A percentile compares a stretch with the other conserved stretches of the same genome.
These are phyloP conservation scores for Oxyura jamaicensis DNA, from an alignment of 2,113 vertebrate species.

Conservation along the genomic window DNA sequence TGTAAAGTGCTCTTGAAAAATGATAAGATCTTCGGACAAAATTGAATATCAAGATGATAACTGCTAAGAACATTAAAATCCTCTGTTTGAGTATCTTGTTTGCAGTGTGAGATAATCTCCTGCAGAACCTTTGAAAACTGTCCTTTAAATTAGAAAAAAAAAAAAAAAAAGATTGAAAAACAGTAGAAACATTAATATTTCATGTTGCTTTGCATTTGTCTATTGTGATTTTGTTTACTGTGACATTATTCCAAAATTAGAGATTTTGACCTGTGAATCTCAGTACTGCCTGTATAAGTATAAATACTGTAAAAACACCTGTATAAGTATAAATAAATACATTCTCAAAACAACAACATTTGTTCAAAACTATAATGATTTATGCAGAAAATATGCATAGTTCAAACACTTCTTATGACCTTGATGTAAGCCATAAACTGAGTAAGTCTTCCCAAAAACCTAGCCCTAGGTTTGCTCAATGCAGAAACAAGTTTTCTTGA, in stretches of 20 bases:
- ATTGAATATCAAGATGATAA: neutral
- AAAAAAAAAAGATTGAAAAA: neutral
- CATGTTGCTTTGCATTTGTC: constrained; percentile 1
- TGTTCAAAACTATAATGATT: neutral
- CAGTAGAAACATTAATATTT: constrained; percentile 23
- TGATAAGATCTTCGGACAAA: neutral
- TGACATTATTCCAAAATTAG: neutral
- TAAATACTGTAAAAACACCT: neutral
- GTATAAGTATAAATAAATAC: neutral
- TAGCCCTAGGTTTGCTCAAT: neutral
- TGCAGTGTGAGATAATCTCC: neutral
- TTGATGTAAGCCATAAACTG: neutral
- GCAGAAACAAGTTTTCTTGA: neutral
- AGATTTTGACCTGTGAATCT: constrained; percentile 27
- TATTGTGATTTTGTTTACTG: neutral
- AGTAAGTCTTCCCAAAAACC: neutral
- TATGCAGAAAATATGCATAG: neutral
- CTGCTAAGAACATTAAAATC: constrained; percentile 3
- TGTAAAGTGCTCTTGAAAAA: constrained; percentile 9
- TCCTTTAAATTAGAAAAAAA: neutral
- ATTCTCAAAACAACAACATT: constrained; percentile 14
- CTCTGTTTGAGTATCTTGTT: constrained; percentile 11
- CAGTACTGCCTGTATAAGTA: neutral
- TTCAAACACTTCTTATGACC: neutral
- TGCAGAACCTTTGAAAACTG: constrained; percentile 4